Evolutionary conservation across 1,140 invertebrate genomes (phyloP).

Genomic region (Tetramorium simillimum): DNA sequence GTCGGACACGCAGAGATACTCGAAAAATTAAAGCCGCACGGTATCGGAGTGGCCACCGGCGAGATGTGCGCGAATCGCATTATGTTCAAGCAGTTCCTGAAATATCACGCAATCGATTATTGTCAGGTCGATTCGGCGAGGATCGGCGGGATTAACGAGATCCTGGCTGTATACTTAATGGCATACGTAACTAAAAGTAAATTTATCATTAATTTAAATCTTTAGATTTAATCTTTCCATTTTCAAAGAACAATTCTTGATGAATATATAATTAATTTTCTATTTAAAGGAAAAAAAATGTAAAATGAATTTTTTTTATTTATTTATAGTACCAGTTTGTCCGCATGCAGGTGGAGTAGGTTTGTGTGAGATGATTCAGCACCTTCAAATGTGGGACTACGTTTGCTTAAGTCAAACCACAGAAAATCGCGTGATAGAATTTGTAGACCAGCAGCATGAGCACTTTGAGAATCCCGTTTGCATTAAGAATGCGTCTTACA

Average conservation of each 20-base stretch:
- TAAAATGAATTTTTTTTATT: conserved; percentile 58
- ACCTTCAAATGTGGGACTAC: conserved; percentile 96
- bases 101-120: conserved; percentile 92
- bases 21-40: conserved; percentile 87
- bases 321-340: conserved; percentile 92
- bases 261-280: not conserved
- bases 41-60: conserved; percentile 95
- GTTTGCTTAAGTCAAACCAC: conserved; percentile 89
- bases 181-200: conserved; percentile 90
- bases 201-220: not conserved
- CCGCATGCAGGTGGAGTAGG: conserved; percentile 97
- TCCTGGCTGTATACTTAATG: conserved; percentile 95
- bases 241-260: not conserved
- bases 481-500: conserved; percentile 84
- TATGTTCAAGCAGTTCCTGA: conserved; percentile 96
- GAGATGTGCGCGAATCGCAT: conserved; percentile 97
- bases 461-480: conserved; percentile 92
- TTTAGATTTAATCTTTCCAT: not conserved
- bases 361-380: conserved; percentile 96
- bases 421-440: conserved; percentile 92
- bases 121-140: conserved; percentile 96
- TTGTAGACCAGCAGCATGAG: conserved; percentile 95
- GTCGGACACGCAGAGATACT: conserved; percentile 92
- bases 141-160: conserved; percentile 95
- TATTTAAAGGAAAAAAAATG: not conserved